phyloP scores from a whole-genome alignment of 2,113 vertebrate genomes.

The Emydocephalus ijimae region DNA sequence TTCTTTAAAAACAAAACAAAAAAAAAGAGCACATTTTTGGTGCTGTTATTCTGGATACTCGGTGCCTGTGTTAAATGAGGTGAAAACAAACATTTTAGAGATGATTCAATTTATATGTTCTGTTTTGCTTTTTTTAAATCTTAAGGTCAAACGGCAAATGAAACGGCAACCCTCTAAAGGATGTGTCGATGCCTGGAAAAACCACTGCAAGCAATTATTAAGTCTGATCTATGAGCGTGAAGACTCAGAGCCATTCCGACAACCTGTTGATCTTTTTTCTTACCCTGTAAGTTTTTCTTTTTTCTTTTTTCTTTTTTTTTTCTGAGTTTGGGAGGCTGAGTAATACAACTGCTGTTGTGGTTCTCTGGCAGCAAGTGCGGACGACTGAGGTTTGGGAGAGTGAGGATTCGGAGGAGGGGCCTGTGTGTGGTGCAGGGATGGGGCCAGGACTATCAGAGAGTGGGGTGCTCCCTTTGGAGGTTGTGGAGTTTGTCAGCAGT shows the following conservation, averaged over 20 bases:
- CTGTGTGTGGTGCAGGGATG: no score
- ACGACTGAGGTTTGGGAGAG: no score
- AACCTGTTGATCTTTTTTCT: slow-evolving; percentile 84
- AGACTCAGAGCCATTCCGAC: slow-evolving; percentile 90
- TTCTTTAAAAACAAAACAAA: no score
- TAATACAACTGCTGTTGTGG: background rate
- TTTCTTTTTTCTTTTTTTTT: background rate
- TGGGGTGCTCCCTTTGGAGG: no score
- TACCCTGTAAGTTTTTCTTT: slow-evolving; percentile 75
- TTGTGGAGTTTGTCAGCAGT: no score
- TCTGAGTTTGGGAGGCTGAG: background rate
- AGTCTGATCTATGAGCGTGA: slow-evolving; percentile 84
- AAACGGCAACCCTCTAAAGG: slow-evolving; percentile 66
- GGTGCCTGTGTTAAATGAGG: background rate
- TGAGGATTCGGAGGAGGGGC: no score
- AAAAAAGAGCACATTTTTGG: background rate
- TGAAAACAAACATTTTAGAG: background rate
- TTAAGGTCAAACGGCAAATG: slow-evolving; percentile 66
- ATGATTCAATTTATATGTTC: background rate
- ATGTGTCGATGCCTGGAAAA: slow-evolving; percentile 79
- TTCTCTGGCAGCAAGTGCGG: no score
- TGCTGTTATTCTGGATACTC: background rate
- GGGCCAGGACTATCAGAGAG: no score
- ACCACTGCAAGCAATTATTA: slow-evolving; percentile 85
- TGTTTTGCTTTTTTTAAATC: slow-evolving; percentile 15